A percentile compares a stretch with the other conserved stretches of the same genome.
These are phyloP conservation scores for Rutilus rutilus DNA, from an alignment of 2,113 vertebrate species.

Conservation along the genomic window DNA sequence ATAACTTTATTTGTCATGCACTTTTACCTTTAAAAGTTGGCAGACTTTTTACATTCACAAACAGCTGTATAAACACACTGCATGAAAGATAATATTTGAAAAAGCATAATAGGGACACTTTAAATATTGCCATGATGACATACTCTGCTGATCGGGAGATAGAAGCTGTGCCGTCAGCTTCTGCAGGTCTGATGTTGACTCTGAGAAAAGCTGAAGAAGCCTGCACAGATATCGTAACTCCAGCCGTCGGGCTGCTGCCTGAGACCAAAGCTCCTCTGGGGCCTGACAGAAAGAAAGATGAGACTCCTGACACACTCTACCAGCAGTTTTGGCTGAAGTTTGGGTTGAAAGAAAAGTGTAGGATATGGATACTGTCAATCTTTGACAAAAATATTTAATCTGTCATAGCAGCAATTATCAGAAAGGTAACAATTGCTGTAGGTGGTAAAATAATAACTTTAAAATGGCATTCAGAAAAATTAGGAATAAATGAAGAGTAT, in stretches of 20 bases:
- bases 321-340: neutral
- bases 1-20: too few species aligned
- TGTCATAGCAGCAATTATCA: neutral
- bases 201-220: conserved; percentile 65
- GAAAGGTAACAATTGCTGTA: neutral
- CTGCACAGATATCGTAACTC: conserved; percentile 67
- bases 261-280: conserved; percentile 74
- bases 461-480: neutral
- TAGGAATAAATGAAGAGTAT: neutral
- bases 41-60: too few species aligned
- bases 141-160: conserved; percentile 74
- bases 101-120: too few species aligned
- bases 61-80: too few species aligned
- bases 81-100: too few species aligned
- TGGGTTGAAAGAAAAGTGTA: neutral
- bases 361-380: neutral
- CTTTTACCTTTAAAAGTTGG: too few species aligned
- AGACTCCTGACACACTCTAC: neutral
- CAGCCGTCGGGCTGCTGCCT: conserved; percentile 65
- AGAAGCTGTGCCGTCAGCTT: conserved; percentile 60
- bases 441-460: neutral
- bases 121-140: neutral
- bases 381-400: neutral
- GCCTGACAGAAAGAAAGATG: conserved; percentile 61
- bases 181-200: conserved; percentile 61